Evolutionary conservation across 2,113 vertebrate species (phyloP).

Genomic region (Macaca mulatta): DNA sequence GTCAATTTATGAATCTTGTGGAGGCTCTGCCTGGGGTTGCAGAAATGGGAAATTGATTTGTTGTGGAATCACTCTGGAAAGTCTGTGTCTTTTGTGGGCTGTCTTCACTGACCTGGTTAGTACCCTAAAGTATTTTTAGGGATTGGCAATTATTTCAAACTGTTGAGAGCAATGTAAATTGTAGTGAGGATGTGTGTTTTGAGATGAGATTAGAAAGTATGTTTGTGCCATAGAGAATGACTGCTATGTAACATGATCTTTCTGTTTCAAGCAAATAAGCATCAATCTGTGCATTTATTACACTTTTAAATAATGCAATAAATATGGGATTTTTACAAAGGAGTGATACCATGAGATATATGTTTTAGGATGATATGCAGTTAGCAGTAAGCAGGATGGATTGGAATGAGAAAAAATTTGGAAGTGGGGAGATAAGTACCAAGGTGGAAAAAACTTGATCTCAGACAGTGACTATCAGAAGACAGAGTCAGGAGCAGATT

Average conservation of each 20-base stretch:
- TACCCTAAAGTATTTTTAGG: not conserved
- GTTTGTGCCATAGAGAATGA: not conserved
- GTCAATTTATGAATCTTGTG: not conserved
- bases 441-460: not conserved
- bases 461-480: not conserved
- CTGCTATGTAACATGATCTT: not conserved
- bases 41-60: not conserved
- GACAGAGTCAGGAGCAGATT: not conserved
- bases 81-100: not conserved
- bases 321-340: not conserved
- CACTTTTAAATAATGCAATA: not conserved
- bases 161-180: not conserved
- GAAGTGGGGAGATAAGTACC: not conserved
- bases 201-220: not conserved
- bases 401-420: not conserved
- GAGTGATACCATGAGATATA: not conserved
- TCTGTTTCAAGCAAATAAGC: not conserved
- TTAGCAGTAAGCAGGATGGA: not conserved
- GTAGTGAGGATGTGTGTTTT: not conserved
- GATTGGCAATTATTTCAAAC: not conserved
- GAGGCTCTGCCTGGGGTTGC: not conserved
- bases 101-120: not conserved
- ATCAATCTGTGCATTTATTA: not conserved
- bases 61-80: not conserved
- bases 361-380: not conserved